These are phyloP conservation scores for Moxostoma hubbsi DNA, from an alignment of 2,797 vertebrate genomes.

Conservation along the genomic window DNA sequence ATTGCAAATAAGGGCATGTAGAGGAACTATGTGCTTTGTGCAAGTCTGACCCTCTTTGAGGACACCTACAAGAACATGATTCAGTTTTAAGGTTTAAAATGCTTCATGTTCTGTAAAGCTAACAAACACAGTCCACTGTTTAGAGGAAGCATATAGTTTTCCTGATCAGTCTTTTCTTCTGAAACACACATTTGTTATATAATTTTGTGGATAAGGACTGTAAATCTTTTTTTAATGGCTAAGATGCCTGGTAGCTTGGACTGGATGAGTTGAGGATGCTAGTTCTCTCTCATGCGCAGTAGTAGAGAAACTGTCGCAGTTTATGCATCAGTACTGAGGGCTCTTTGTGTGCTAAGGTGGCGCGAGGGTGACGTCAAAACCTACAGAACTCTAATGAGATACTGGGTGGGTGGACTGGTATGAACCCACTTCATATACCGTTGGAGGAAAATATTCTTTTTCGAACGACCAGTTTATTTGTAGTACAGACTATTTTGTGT, in stretches of 20 bases:
- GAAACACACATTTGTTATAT: not conserved
- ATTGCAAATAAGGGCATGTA: too few species aligned
- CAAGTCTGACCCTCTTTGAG: not conserved
- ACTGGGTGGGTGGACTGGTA: constrained; percentile 50
- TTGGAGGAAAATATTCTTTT: constrained; percentile 56
- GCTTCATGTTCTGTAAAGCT: not conserved
- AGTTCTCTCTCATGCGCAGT: too few species aligned
- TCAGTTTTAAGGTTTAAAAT: not conserved
- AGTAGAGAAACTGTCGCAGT: constrained; percentile 46
- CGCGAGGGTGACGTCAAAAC: constrained; percentile 60
- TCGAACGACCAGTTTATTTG: constrained; percentile 54
- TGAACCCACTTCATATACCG: constrained; percentile 56
- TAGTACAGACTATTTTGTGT: constrained; percentile 22
- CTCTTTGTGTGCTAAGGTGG: constrained; percentile 70
- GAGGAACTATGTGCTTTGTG: not conserved
- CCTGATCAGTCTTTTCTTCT: not conserved
- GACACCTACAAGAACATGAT: not conserved
- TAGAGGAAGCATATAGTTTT: not conserved
- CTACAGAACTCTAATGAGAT: constrained; percentile 45
- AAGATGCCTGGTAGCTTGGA: not conserved
- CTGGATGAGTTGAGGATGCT: constrained; percentile 13
- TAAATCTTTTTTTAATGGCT: constrained; percentile 3
- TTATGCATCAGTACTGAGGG: constrained; percentile 63
- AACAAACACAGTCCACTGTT: not conserved
- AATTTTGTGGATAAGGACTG: not conserved